These are phyloP conservation scores for Herpailurus yagouaroundi DNA, from an alignment of 2,113 vertebrate genomes.

Conservation along the genomic window DNA sequence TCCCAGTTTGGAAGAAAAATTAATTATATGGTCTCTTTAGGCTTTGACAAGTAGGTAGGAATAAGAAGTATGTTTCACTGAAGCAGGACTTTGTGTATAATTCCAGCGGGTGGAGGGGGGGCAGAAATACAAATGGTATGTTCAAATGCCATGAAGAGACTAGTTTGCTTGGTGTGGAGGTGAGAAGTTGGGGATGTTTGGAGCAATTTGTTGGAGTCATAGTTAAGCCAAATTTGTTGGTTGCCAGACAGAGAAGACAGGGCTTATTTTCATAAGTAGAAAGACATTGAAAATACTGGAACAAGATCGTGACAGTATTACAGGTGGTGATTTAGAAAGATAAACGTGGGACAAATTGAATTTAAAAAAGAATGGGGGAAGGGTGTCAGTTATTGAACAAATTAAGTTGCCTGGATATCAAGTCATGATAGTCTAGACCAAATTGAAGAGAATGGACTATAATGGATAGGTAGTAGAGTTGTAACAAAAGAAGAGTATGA, in stretches of 20 bases:
- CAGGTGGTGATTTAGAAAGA: neutral
- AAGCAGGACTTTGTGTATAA: neutral
- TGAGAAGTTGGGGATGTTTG: neutral
- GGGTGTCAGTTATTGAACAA: neutral
- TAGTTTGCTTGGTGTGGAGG: neutral
- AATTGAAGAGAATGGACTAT: neutral
- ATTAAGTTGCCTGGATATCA: neutral
- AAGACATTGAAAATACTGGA: neutral
- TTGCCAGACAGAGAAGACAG: neutral
- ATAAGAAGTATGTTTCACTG: neutral
- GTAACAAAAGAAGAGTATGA: neutral
- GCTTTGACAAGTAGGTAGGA: neutral
- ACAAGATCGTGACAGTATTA: neutral
- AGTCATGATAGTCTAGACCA: neutral
- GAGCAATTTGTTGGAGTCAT: neutral
- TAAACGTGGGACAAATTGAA: neutral
- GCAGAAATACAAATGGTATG: neutral
- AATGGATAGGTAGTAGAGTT: neutral
- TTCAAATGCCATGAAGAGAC: neutral
- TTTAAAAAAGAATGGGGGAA: neutral
- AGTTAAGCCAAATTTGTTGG: neutral
- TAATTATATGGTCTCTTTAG: neutral
- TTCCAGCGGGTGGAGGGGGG: neutral
- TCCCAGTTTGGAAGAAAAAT: neutral
- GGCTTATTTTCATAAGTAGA: neutral